phyloP scores from a whole-genome alignment of 2,113 vertebrate genomes.

The Miniopterus natalensis region DNA sequence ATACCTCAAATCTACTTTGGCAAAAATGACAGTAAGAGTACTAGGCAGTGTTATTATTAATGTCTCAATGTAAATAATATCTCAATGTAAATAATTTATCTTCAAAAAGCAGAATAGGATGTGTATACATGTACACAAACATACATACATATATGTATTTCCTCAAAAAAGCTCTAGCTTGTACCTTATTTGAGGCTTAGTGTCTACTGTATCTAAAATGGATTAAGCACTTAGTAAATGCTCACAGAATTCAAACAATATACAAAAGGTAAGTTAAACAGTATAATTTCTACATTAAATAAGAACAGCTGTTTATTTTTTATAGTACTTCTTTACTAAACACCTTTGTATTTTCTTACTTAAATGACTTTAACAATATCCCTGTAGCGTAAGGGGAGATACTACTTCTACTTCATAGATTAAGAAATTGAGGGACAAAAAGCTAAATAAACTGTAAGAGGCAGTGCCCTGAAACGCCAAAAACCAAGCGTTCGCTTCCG shows the following conservation, averaged over 20 bases:
- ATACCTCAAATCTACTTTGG: neutral
- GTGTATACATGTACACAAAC: neutral
- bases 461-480: conserved; percentile 30
- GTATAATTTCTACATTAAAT: conserved; percentile 24
- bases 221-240: neutral
- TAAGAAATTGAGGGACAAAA: conserved; percentile 39
- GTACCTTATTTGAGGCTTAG: conserved; percentile 2
- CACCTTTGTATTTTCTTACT: conserved; percentile 2
- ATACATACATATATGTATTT: neutral
- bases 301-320: conserved; percentile 17
- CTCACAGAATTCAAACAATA: conserved; percentile 20
- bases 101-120: conserved; percentile 17
- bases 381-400: neutral
- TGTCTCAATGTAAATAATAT: conserved; percentile 21
- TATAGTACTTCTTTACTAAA: conserved; percentile 32
- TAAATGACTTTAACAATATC: conserved; percentile 46
- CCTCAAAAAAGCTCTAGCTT: neutral
- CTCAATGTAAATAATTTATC: conserved; percentile 17
- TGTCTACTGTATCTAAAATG: neutral
- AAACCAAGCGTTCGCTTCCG: neutral
- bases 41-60: neutral
- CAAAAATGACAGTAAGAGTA: conserved; percentile 28
- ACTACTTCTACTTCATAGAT: conserved; percentile 41
- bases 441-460: conserved; percentile 20
- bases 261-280: neutral